Evolutionary conservation across 2,113 vertebrate species (phyloP).

Genomic region (Pithys albifrons): DNA sequence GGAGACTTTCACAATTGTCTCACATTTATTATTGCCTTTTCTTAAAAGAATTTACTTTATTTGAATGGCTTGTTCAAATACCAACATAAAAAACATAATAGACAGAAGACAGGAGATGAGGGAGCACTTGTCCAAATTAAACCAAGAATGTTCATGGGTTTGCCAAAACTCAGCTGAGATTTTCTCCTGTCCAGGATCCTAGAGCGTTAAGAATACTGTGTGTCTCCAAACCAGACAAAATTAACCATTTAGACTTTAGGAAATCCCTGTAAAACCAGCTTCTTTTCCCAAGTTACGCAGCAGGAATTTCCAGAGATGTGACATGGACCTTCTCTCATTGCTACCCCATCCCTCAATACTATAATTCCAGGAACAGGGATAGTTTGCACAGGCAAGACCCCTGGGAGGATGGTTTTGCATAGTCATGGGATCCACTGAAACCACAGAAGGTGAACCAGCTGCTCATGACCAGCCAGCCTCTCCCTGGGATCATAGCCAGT

Average conservation of each 20-base stretch:
- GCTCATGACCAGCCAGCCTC: background rate
- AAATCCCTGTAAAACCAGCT: background rate
- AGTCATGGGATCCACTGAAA: background rate
- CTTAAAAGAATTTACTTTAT: background rate
- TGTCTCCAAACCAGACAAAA: background rate
- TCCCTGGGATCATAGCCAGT: fast-evolving
- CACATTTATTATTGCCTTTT: background rate
- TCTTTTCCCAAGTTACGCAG: background rate
- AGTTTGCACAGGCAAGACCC: background rate
- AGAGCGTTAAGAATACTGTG: background rate
- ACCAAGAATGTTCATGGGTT: background rate
- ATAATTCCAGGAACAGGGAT: fast-evolving
- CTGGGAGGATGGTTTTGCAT: fast-evolving
- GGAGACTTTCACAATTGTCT: background rate
- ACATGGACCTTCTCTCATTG: background rate
- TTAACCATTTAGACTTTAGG: background rate
- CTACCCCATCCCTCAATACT: background rate
- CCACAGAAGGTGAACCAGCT: background rate
- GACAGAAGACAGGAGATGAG: background rate
- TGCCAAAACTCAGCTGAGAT: background rate
- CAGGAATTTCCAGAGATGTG: background rate
- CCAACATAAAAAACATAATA: background rate
- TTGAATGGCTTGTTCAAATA: background rate
- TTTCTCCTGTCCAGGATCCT: background rate
- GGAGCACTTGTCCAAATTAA: fast-evolving